phyloP scores from a whole-genome alignment of 2,797 vertebrate genomes.

The Nasua narica region DNA sequence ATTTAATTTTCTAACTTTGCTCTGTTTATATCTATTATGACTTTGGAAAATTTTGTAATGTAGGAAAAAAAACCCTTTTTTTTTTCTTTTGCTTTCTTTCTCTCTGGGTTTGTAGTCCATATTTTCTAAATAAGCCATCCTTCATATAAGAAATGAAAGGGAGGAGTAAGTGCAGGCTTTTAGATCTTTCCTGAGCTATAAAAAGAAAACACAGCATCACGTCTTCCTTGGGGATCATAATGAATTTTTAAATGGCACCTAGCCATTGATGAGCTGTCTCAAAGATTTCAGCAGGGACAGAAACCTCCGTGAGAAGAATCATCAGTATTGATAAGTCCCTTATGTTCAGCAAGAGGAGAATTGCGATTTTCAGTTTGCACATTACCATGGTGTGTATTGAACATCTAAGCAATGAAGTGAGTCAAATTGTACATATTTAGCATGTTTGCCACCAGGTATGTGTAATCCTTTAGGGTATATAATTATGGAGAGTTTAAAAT shows the following conservation, averaged over 20 bases:
- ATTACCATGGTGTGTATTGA: slow-evolving; percentile 15
- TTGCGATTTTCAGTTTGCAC: slow-evolving; percentile 47
- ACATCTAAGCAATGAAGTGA: not conserved
- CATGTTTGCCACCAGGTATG: not conserved
- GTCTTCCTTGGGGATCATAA: slow-evolving; percentile 12
- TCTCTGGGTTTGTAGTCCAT: not conserved
- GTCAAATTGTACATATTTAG: not conserved
- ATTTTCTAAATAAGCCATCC: not conserved
- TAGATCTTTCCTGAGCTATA: slow-evolving; percentile 27
- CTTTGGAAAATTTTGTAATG: not conserved
- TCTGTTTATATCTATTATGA: not conserved
- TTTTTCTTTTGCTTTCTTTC: not conserved
- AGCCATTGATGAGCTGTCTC: not conserved
- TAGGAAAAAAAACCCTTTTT: not conserved
- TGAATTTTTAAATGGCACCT: slow-evolving; percentile 56
- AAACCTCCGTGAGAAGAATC: slow-evolving; percentile 43
- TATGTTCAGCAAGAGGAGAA: slow-evolving; percentile 48
- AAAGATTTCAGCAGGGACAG: slow-evolving; percentile 41
- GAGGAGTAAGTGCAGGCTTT: not conserved
- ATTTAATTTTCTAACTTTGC: not conserved
- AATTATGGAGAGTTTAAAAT: not conserved
- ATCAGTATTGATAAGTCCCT: slow-evolving; percentile 3
- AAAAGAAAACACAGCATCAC: slow-evolving; percentile 30
- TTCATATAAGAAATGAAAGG: not conserved
- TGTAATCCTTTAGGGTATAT: not conserved